Conservation (phyloP, 2,113 vertebrate genomes). For the Calidris pygmaea region DNA sequence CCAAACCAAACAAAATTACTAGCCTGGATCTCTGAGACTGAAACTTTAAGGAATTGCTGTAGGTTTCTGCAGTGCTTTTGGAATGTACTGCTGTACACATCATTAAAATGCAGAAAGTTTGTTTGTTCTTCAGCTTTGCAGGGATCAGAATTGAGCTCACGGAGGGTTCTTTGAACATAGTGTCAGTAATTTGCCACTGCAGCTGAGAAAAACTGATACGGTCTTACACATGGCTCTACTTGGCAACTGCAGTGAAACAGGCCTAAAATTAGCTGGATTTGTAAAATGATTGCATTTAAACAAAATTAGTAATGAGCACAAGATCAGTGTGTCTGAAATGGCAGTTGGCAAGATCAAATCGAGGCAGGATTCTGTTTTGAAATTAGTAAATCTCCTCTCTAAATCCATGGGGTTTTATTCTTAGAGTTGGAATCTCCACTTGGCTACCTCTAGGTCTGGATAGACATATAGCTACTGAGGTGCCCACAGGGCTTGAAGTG, state of each 20-base stretch:
- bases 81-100: background rate
- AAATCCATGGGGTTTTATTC: background rate
- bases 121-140: background rate
- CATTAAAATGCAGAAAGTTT: background rate
- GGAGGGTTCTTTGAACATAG: background rate
- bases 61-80: background rate
- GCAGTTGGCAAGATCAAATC: background rate
- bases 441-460: background rate
- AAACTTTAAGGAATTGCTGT: background rate
- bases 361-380: background rate
- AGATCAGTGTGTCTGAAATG: background rate
- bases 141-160: background rate
- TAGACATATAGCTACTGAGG: background rate
- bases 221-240: background rate
- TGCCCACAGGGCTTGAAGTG: background rate
- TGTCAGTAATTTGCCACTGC: background rate
- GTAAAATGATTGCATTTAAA: background rate
- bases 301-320: background rate
- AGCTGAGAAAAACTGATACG: background rate
- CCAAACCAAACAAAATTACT: background rate
- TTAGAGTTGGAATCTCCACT: background rate
- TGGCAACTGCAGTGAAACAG: background rate
- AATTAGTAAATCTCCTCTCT: background rate
- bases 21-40: background rate
- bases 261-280: constrained; percentile 4